A percentile compares a stretch with the other conserved stretches of the same genome.
Evolutionary conservation across 2,888 invertebrate species (phyloP).

Genomic region (Torymus texanus): DNA sequence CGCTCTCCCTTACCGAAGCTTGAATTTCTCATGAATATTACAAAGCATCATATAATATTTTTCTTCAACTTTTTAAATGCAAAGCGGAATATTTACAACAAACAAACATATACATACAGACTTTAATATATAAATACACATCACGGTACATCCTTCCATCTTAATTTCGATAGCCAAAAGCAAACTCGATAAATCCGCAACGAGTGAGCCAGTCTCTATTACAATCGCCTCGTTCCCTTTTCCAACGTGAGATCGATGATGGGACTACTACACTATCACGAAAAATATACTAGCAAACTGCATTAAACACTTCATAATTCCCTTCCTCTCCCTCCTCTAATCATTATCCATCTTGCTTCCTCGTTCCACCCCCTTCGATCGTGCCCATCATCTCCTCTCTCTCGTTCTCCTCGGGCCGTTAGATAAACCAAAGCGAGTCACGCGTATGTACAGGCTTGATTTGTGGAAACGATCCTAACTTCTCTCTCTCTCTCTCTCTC

Average conservation of each 20-base stretch:
- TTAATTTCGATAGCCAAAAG: no score
- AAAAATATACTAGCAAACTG: neutral
- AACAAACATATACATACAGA: no score
- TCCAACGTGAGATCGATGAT: neutral
- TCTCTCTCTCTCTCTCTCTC: constrained; percentile 6
- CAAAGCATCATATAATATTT: neutral
- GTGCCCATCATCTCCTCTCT: constrained; percentile 46
- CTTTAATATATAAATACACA: no score
- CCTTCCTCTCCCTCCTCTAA: constrained; percentile 23
- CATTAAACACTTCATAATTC: neutral
- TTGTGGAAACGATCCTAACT: constrained; percentile 55
- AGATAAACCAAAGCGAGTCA: constrained; percentile 46
- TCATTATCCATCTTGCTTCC: constrained; percentile 52
- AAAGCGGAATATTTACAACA: no score
- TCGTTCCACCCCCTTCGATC: constrained; percentile 47
- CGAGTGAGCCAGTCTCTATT: neutral
- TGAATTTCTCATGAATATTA: constrained; percentile 37
- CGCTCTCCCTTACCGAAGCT: constrained; percentile 8
- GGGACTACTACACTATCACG: no score
- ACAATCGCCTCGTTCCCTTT: neutral
- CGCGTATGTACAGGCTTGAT: constrained; percentile 53
- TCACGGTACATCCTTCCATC: no score
- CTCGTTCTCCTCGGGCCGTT: constrained; percentile 33
- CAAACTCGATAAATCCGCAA: no score
- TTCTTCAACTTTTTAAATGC: no score